Evolutionary conservation across 2,888 invertebrate species (phyloP).

Genomic region (Drosophila rubida): DNA sequence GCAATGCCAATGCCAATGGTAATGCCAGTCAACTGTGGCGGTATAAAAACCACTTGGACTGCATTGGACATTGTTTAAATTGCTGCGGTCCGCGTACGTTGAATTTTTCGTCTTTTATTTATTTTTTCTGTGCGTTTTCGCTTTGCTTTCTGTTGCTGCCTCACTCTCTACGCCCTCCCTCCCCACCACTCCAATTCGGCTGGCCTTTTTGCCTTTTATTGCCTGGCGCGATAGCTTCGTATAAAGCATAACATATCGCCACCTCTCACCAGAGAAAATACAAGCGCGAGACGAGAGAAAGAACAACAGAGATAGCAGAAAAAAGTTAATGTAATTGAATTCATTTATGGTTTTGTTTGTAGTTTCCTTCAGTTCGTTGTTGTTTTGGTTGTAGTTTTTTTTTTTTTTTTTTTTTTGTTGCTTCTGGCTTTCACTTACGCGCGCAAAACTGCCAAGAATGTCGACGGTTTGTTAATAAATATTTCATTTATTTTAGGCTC

Average conservation of each 20-base stretch:
- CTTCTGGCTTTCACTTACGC: conserved; percentile 63
- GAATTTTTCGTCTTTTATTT: conserved; percentile 72
- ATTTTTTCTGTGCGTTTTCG: conserved; percentile 37
- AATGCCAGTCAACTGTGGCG: conserved; percentile 57
- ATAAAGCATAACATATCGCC: conserved; percentile 62
- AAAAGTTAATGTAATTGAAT: conserved; percentile 79
- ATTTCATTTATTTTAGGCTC: conserved; percentile 75
- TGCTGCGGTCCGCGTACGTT: conserved; percentile 74
- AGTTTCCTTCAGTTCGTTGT: conserved; percentile 43
- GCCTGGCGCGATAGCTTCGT: conserved; percentile 26
- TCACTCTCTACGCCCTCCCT: background rate
- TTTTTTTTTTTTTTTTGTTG: conserved; percentile 17
- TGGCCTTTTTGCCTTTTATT: conserved; percentile 49
- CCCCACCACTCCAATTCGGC: background rate
- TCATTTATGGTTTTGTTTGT: conserved; percentile 79
- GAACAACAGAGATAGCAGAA: conserved; percentile 17
- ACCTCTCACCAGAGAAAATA: conserved; percentile 7
- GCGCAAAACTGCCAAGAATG: conserved; percentile 69
- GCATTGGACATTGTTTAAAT: conserved; percentile 79
- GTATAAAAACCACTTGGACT: conserved; percentile 68
- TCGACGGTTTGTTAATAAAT: conserved; percentile 73
- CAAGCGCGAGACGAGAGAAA: background rate
- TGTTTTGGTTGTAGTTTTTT: conserved; percentile 1
- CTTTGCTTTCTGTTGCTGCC: conserved; percentile 60
- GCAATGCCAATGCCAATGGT: conserved; percentile 15